Evolutionary conservation across 1,140 invertebrate species (phyloP).

Genomic region (Macrobrachium nipponense): DNA sequence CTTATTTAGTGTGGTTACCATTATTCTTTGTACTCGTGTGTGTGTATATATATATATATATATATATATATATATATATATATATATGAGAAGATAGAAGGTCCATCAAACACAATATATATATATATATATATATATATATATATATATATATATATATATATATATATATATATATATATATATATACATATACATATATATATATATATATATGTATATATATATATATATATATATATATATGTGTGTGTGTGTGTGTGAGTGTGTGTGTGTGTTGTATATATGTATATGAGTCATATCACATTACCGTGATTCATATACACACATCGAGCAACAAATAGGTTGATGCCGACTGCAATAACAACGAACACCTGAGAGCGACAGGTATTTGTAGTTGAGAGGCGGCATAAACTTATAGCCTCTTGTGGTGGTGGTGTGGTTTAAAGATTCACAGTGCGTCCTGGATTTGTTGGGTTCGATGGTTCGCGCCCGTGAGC

Average conservation of each 20-base stretch:
- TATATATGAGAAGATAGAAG: no score
- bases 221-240: background rate
- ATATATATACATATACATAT: constrained; percentile 20
- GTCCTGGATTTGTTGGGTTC: no score
- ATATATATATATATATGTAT: background rate
- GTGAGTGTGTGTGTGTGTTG: background rate
- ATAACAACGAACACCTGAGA: no score
- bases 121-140: background rate
- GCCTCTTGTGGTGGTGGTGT: no score
- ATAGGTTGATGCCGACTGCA: no score
- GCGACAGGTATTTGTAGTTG: no score
- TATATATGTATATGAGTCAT: background rate
- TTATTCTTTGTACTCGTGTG: background rate
- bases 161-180: constrained; percentile 14
- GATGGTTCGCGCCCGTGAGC: no score
- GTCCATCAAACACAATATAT: no score
- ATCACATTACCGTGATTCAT: background rate
- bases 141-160: background rate
- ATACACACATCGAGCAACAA: background rate
- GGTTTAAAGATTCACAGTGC: no score
- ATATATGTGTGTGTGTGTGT: background rate
- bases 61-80: background rate
- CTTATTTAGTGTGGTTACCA: background rate
- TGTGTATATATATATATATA: background rate
- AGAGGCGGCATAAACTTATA: no score